Evolutionary conservation across 2,113 vertebrate species (phyloP).

Genomic region (Herpailurus yagouaroundi): DNA sequence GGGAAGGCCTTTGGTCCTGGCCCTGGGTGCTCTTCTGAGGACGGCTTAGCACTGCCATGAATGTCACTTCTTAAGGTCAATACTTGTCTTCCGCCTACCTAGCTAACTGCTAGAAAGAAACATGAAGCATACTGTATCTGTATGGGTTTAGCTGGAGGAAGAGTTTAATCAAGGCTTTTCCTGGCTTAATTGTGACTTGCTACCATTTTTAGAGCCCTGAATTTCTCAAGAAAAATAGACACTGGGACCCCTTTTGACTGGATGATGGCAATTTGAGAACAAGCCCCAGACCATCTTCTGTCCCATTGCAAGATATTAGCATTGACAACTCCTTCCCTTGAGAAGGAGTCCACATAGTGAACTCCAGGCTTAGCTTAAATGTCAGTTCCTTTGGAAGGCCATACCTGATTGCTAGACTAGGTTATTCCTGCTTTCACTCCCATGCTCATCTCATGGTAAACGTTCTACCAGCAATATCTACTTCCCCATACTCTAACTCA

Average conservation of each 20-base stretch:
- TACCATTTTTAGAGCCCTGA: background rate
- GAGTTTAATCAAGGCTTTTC: background rate
- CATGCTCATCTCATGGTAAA: background rate
- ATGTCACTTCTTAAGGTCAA: background rate
- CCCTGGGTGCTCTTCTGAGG: background rate
- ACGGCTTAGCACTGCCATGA: background rate
- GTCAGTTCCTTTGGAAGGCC: background rate
- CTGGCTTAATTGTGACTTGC: background rate
- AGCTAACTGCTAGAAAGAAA: background rate
- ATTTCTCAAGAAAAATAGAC: slow-evolving; percentile 2
- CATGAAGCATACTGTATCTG: background rate
- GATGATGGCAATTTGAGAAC: background rate
- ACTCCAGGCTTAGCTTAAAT: background rate
- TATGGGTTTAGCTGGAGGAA: background rate
- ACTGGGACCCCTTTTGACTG: background rate
- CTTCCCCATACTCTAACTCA: background rate
- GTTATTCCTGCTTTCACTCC: background rate
- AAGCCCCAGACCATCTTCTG: background rate
- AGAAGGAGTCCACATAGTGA: background rate
- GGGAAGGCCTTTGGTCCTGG: background rate
- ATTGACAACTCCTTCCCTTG: background rate
- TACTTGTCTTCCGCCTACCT: background rate
- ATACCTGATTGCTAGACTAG: background rate
- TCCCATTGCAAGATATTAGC: background rate
- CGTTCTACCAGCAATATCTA: background rate